These are phyloP conservation scores for Metopia argyrocephala DNA, from an alignment of 2,888 invertebrate species.

Conservation along the genomic window DNA sequence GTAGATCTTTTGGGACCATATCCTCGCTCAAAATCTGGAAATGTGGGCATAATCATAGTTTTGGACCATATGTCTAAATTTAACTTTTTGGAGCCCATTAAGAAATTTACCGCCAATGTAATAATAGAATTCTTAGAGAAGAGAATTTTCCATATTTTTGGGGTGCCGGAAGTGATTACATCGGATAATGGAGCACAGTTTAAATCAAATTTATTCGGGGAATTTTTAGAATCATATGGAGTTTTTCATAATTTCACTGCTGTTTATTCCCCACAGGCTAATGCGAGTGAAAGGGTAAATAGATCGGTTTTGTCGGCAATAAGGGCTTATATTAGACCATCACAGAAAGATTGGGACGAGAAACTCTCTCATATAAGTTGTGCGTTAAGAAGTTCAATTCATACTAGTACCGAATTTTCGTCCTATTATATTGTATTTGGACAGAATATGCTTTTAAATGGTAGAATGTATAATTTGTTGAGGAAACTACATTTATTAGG, in stretches of 20 bases:
- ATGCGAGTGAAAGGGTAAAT: no score
- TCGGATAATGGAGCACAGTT: neutral
- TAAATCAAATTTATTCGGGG: neutral
- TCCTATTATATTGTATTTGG: no score
- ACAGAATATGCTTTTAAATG: no score
- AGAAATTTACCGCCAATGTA: no score
- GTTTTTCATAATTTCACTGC: conserved; percentile 9
- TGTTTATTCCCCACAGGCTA: no score
- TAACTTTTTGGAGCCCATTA: no score
- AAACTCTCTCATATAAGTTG: no score
- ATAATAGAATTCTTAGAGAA: no score
- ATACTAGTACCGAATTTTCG: conserved; percentile 19
- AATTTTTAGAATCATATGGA: conserved; percentile 4
- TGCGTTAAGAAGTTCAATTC: conserved; percentile 20
- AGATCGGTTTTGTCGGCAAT: no score
- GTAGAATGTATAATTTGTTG: neutral
- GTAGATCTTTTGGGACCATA: conserved; percentile 4
- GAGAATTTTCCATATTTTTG: no score
- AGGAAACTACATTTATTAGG: conserved; percentile 6
- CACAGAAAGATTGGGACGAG: no score
- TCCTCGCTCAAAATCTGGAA: neutral
- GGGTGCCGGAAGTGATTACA: neutral
- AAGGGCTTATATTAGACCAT: no score
- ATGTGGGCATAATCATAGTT: neutral
- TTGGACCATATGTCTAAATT: conserved; percentile 19